phyloP scores from a whole-genome alignment of 1,140 invertebrate species.

The Leptopilina boulardi region DNA sequence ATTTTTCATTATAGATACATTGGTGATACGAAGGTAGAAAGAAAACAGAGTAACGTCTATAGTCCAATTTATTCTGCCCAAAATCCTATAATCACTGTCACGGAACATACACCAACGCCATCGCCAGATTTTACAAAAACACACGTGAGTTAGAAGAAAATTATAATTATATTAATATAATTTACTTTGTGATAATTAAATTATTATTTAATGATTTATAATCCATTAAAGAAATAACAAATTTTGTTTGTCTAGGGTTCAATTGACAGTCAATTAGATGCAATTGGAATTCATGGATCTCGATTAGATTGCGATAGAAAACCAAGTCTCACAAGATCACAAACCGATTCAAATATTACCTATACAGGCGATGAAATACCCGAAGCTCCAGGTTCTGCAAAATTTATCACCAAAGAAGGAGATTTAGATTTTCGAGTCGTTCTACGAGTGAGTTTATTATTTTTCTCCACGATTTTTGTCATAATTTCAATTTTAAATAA shows the following conservation, averaged over 20 bases:
- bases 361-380: slow-evolving; percentile 87
- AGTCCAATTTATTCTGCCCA: slow-evolving; percentile 76
- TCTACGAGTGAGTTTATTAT: slow-evolving; percentile 81
- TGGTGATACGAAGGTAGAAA: slow-evolving; percentile 70
- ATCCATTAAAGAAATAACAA: not conserved
- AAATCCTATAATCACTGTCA: slow-evolving; percentile 97
- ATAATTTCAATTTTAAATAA: not conserved
- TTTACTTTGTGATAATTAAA: too few relatives aligned
- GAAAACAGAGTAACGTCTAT: slow-evolving; percentile 71
- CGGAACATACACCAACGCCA: slow-evolving; percentile 93
- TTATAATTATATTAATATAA: too few relatives aligned
- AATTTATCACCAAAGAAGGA: slow-evolving; percentile 96
- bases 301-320: slow-evolving; percentile 81
- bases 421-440: slow-evolving; percentile 94
- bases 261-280: slow-evolving; percentile 87
- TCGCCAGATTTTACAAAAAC: slow-evolving; percentile 88
- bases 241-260: slow-evolving; percentile 79
- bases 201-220: too few relatives aligned
- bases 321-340: slow-evolving; percentile 87
- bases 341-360: slow-evolving; percentile 96
- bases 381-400: slow-evolving; percentile 91
- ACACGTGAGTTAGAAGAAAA: slow-evolving; percentile 78
- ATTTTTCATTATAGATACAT: slow-evolving; percentile 63
- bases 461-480: not conserved
- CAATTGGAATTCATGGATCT: slow-evolving; percentile 81